These are phyloP conservation scores for Agelaius tricolor DNA, from an alignment of 2,113 vertebrate genomes.

Conservation along the genomic window DNA sequence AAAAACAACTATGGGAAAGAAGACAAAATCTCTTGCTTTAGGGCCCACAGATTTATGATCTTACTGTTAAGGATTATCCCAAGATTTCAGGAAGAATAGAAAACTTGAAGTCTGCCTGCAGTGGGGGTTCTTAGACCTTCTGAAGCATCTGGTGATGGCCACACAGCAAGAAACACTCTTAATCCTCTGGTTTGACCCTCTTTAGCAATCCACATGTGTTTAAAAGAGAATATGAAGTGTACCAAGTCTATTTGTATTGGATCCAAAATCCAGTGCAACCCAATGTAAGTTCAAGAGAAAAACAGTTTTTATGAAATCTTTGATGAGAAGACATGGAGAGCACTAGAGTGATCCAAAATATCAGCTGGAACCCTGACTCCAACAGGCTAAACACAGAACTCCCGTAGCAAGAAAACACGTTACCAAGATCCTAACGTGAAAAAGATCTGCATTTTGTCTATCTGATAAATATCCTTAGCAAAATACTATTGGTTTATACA, in stretches of 20 bases:
- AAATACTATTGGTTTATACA: background rate
- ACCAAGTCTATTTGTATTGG: background rate
- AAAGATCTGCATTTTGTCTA: background rate
- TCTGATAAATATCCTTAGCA: background rate
- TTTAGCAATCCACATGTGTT: background rate
- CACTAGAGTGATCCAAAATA: background rate
- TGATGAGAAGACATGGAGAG: background rate
- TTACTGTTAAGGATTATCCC: conserved; percentile 49
- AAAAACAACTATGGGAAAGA: conserved; percentile 32
- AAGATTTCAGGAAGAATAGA: conserved; percentile 42
- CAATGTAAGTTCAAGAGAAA: background rate
- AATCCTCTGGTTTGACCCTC: conserved; percentile 1
- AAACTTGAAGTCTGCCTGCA: conserved; percentile 32
- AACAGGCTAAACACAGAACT: background rate
- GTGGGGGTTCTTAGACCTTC: conserved; percentile 30
- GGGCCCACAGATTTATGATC: conserved; percentile 39
- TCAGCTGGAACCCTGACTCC: background rate
- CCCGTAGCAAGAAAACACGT: background rate
- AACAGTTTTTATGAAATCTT: background rate
- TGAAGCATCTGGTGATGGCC: conserved; percentile 49
- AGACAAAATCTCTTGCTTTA: conserved; percentile 39
- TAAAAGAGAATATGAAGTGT: background rate
- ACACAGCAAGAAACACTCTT: conserved; percentile 41
- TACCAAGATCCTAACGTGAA: background rate
- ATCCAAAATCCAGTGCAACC: background rate